Base-by-base conservation (phyloP, 2,888 invertebrate genomes). In the Chloromyia formosa region DNA sequence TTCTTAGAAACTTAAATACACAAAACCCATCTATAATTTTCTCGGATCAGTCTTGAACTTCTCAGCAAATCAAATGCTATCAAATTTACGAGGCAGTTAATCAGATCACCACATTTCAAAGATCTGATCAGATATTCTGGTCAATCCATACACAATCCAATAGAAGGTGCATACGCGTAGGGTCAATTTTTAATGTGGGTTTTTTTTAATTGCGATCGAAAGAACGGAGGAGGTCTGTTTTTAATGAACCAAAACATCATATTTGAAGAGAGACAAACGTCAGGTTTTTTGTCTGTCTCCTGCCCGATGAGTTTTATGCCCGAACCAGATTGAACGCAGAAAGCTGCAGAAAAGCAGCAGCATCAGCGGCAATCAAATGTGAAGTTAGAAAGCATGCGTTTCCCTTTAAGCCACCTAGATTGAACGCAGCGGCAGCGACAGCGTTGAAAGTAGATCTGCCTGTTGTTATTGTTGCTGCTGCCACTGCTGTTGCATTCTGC, bases 61-160 rank as follows among this genome's bases (percentile, higher is more conserved):
- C 35, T 9, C 35, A 18, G 22, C 54, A 14, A 56, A 9, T 56
- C 23, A 20, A 14, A 27, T 54, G n/a, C 45, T 64, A 12, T 71
- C 22, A 68, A 56, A 71, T 71, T 71, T 71, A 71, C 71, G 71
- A 71, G 27, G 71, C 27, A 56, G 40, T 71, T 58, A 56, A 71
- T 58, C 58, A 71, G 69, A 53, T 27, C 71, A 54, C 58, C 58
- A 14, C 35, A 23, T 20, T 16, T 18, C 35, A 20, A 66, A 14
- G 66, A 35, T 16, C 18, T 42, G 10, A 14, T 35, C 42, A 12
- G 22, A 22, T 69, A 9, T 45, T 20, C 27, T 35, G 27, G 27
- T 2, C 27, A 35, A 35, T 35, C 2, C 27, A 35, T 35, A 35
- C 27, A 35, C 7, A 35, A 35, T 35, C 7, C 27, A 2, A 35